Base-by-base conservation (phyloP, 2,888 invertebrate species). In the Pristionchus fissidentatus region DNA sequence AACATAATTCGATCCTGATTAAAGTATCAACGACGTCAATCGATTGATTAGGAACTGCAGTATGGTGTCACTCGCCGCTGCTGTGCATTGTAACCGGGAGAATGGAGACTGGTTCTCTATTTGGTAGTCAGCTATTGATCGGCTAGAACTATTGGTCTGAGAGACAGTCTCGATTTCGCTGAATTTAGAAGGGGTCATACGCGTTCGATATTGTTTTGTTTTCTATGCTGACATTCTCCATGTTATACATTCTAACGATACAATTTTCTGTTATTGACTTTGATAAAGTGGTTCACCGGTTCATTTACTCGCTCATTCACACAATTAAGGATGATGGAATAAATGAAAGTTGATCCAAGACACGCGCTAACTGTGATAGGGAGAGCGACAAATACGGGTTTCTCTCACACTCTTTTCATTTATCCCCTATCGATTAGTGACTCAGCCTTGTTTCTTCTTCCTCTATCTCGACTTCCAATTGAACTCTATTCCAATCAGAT, bases 311-410 rank as follows among this genome's bases (percentile, higher is more conserved):
- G 29, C 0, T 60, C 60, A 32, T 60, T 60, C 60, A 38, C 66
- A 66, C 35, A 41, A n/a, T 26, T 26, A 70, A n/a, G 41, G 26
- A 26, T 41, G 60, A 60, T 41, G 38, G 38, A 66, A n/a, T n/a
- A n/a, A n/a, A n/a, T n/a, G n/a, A n/a, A n/a, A n/a, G n/a, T n/a
- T n/a, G n/a, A n/a, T n/a, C n/a, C n/a, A n/a, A n/a, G n/a, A n/a
- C n/a, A n/a, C n/a, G n/a, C n/a, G n/a, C n/a, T n/a, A n/a, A n/a
- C n/a, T n/a, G n/a, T n/a, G n/a, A n/a, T n/a, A n/a, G n/a, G n/a
- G n/a, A n/a, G n/a, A n/a, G n/a, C n/a, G n/a, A n/a, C 43, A 26
- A 70, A 70, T 41, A 70, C 70, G 70, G 70, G 70, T 70, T 70
- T 66, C 70, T 41, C n/a, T 22, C 70, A 35, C 70, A 41, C 70